Percentiles rank a stretch among this genome's conserved stretches.
phyloP scores from a whole-genome alignment of 2,888 invertebrate genomes.

The Polyommatus icarus region DNA sequence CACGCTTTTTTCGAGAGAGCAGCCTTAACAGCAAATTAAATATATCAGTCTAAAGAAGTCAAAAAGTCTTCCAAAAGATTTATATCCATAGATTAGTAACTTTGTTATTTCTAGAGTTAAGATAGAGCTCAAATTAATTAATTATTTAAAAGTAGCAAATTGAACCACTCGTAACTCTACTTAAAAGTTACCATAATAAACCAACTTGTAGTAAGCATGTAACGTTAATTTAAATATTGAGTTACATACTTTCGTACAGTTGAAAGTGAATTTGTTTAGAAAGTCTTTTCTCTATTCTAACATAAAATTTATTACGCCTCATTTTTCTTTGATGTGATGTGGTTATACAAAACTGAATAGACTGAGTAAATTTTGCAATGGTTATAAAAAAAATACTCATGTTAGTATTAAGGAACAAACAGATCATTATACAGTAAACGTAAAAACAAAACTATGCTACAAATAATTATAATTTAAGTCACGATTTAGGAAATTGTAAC shows the following conservation, averaged over 20 bases:
- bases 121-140: not conserved
- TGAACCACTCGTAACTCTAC: not conserved
- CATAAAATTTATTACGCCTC: conserved; percentile 12
- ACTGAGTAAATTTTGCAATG: not conserved
- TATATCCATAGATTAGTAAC: too few species aligned
- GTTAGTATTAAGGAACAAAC: too few species aligned
- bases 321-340: conserved; percentile 4
- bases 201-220: not conserved
- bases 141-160: not conserved
- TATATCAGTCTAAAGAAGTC: too few species aligned
- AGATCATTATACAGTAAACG: too few species aligned
- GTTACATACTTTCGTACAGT: conserved; percentile 22
- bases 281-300: conserved; percentile 22
- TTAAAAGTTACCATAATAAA: not conserved
- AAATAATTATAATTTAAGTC: too few species aligned
- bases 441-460: too few species aligned
- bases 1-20: too few species aligned
- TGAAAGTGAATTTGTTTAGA: conserved; percentile 28
- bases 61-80: too few species aligned
- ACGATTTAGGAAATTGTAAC: not conserved
- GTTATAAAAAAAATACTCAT: not conserved
- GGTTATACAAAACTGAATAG: not conserved
- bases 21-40: too few species aligned
- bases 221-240: conserved; percentile 15
- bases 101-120: not conserved